A percentile compares a stretch with the other conserved stretches of the same genome.
Conservation (phyloP, 2,113 vertebrate species). For the Bubalus kerabau region DNA sequence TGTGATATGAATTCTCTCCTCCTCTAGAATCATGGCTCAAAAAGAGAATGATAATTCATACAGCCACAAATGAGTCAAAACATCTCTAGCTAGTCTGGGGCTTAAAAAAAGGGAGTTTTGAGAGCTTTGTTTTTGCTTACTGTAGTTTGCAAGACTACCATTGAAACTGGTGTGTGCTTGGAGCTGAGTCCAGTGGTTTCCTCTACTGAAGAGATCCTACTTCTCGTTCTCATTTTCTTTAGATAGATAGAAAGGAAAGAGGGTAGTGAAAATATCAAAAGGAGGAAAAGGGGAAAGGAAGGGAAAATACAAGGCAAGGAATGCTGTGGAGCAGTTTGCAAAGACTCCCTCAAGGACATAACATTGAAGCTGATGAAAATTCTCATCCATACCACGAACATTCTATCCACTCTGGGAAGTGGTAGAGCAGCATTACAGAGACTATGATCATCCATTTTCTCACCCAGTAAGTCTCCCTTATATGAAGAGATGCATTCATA, state of each 20-base stretch:
- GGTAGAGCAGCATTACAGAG: background rate
- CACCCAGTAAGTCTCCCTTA: background rate
- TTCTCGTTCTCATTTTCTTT: background rate
- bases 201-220: background rate
- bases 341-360: background rate
- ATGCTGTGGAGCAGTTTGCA: background rate
- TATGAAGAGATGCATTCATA: background rate
- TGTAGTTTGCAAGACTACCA: background rate
- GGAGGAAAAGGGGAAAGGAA: background rate
- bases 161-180: background rate
- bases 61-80: background rate
- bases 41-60: background rate
- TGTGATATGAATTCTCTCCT: background rate
- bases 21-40: background rate
- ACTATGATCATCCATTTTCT: background rate
- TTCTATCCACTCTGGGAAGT: background rate
- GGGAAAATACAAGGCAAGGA: background rate
- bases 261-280: background rate
- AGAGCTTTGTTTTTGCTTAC: background rate
- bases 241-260: background rate
- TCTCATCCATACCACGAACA: background rate
- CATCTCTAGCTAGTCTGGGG: background rate
- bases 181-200: background rate
- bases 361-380: background rate
- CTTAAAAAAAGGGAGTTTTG: background rate